Conservation (phyloP, 2,113 vertebrate genomes). For the Taurulus bubalis region DNA sequence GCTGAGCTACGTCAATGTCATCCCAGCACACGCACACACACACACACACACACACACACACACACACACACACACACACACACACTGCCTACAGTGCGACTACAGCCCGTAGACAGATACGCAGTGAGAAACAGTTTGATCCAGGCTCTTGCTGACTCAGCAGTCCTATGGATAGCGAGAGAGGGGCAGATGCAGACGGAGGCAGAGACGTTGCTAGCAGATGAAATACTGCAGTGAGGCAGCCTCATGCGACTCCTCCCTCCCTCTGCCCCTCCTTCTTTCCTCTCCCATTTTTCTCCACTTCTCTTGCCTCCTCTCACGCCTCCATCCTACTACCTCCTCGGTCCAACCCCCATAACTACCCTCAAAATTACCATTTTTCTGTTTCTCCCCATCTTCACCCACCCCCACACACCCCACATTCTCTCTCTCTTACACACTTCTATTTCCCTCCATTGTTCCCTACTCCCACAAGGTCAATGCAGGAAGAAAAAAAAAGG, state of each 20-base stretch:
- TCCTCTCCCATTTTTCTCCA: slow-evolving; percentile 50
- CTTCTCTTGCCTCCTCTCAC: slow-evolving; percentile 6
- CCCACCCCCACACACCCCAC: neutral
- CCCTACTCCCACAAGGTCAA: slow-evolving; percentile 57
- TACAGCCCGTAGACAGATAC: neutral
- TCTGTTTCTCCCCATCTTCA: neutral
- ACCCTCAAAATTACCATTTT: neutral
- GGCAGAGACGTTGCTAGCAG: slow-evolving; percentile 55
- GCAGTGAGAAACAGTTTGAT: slow-evolving; percentile 28
- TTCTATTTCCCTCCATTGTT: neutral
- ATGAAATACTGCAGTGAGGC: slow-evolving; percentile 80
- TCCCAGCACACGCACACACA: slow-evolving; percentile 17
- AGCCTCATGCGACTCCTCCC: slow-evolving; percentile 60
- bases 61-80: slow-evolving; percentile 8
- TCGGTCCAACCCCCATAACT: slow-evolving; percentile 6
- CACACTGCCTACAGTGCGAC: neutral
- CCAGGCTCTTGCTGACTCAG: slow-evolving; percentile 68
- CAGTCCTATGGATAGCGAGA: slow-evolving; percentile 47
- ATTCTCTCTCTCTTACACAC: neutral
- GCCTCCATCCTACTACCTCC: slow-evolving; percentile 22
- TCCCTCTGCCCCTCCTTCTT: slow-evolving; percentile 54
- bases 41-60: slow-evolving; percentile 1
- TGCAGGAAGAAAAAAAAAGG: slow-evolving; percentile 21
- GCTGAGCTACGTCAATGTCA: slow-evolving; percentile 61
- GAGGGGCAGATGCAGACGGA: slow-evolving; percentile 62